A percentile compares a stretch with the other conserved stretches of the same genome.
Conservation (phyloP, 2,888 invertebrate genomes). For the Thereva unica region DNA sequence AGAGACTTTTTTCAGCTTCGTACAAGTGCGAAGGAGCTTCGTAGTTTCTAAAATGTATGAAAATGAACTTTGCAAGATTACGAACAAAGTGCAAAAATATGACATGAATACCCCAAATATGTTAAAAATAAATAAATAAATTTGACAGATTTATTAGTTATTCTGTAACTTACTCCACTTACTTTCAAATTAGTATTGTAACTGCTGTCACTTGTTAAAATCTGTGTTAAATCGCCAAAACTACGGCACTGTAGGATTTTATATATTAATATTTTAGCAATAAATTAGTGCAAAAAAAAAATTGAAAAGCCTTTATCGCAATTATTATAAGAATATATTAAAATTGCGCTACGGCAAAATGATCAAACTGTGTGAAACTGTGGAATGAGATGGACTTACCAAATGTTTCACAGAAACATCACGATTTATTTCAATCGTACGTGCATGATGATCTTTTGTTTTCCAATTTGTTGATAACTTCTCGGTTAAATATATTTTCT, state of each 20-base stretch:
- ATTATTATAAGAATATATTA: background rate
- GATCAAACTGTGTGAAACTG: too few species aligned
- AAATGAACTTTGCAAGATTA: too few species aligned
- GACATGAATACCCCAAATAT: too few species aligned
- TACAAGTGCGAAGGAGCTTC: too few species aligned
- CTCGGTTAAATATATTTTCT: constrained; percentile 41
- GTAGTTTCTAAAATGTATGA: too few species aligned
- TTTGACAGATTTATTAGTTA: too few species aligned
- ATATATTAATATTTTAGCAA: background rate
- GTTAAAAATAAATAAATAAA: too few species aligned
- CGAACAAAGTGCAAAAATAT: too few species aligned
- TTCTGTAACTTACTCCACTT: constrained; percentile 23
- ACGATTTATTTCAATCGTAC: constrained; percentile 34
- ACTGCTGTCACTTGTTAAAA: constrained; percentile 36
- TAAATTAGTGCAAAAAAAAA: constrained; percentile 18
- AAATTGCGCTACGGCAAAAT: constrained; percentile 1
- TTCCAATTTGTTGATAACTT: constrained; percentile 38
- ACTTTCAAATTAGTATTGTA: constrained; percentile 41
- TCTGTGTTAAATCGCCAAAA: constrained; percentile 45
- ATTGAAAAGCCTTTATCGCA: background rate
- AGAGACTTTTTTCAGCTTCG: too few species aligned
- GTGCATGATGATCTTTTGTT: constrained; percentile 34
- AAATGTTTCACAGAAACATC: constrained; percentile 45
- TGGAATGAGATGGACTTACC: constrained; percentile 41
- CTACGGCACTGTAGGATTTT: constrained; percentile 44